Conservation (phyloP, 1,140 invertebrate species). For the Plodia interpunctella region DNA sequence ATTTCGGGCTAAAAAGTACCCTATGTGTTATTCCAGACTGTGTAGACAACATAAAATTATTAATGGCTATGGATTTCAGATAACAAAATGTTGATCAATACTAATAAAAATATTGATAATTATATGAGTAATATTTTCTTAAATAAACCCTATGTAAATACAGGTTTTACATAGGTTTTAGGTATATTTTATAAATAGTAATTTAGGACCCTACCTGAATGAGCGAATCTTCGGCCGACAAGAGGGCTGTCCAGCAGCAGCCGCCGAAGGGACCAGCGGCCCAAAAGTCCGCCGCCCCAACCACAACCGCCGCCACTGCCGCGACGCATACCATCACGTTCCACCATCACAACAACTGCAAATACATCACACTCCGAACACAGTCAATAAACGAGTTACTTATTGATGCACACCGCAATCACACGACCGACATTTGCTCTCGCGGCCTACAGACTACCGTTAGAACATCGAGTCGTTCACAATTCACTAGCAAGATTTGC, state of each 20-base stretch:
- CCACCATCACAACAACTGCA: slow-evolving; percentile 60
- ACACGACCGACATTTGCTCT: slow-evolving; percentile 25
- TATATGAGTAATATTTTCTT: too few species aligned
- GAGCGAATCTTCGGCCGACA: slow-evolving; percentile 63
- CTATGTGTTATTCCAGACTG: too few species aligned
- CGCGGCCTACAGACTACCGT: slow-evolving; percentile 41
- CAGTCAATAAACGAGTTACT: slow-evolving; percentile 23
- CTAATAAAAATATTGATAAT: too few species aligned
- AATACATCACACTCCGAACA: slow-evolving; percentile 52
- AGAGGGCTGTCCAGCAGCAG: slow-evolving; percentile 64
- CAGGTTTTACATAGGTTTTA: too few species aligned
- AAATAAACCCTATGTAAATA: too few species aligned
- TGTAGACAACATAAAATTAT: too few species aligned
- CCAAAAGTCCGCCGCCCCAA: slow-evolving; percentile 65
- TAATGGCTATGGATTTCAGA: too few species aligned
- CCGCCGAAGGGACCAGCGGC: slow-evolving; percentile 62
- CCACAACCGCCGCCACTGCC: slow-evolving; percentile 58
- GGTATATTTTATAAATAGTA: too few species aligned
- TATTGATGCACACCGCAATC: slow-evolving; percentile 19
- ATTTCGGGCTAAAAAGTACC: too few species aligned
- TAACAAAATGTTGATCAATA: too few species aligned
- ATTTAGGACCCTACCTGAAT: slow-evolving; percentile 53
- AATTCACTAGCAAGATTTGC: slow-evolving; percentile 32
- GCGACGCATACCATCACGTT: slow-evolving; percentile 60
- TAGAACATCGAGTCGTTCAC: slow-evolving; percentile 42